Conservation (phyloP, 64 coral and sea anemone genomes). For the Montipora sp. region DNA sequence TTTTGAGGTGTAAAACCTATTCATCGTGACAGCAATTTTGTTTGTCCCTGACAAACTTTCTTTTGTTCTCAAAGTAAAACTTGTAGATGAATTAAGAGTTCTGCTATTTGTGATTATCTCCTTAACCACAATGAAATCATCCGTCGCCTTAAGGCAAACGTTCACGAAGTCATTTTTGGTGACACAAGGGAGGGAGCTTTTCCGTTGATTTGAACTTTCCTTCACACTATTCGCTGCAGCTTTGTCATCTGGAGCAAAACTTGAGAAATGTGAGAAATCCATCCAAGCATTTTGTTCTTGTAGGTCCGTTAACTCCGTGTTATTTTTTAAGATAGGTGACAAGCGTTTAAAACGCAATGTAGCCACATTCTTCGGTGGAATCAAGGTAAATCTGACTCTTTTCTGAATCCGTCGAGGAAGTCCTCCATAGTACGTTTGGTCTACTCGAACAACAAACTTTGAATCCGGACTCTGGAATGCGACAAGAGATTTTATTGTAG, state of each 20-base stretch:
- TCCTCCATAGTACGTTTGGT: slow-evolving; percentile 33
- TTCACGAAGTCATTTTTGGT: slow-evolving; percentile 4
- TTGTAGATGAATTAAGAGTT: background rate
- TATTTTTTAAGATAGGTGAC: slow-evolving; percentile 24
- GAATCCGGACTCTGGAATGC: background rate
- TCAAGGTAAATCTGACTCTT: slow-evolving; percentile 9
- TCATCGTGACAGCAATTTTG: slow-evolving; percentile 16
- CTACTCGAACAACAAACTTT: background rate
- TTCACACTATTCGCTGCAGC: too few relatives aligned
- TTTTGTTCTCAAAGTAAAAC: slow-evolving; percentile 25
- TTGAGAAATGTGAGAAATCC: background rate
- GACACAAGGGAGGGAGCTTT: background rate
- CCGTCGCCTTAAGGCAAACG: background rate
- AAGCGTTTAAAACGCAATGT: background rate
- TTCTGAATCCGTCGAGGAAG: background rate
- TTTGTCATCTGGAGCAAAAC: too few relatives aligned
- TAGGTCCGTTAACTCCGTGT: background rate
- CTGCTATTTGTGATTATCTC: slow-evolving; percentile 29
- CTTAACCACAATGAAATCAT: slow-evolving; percentile 14
- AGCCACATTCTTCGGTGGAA: background rate
- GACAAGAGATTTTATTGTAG: background rate
- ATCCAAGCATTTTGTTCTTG: background rate
- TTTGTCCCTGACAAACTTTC: slow-evolving; percentile 7
- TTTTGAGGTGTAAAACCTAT: slow-evolving; percentile 4
- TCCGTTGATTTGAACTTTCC: background rate